Conservation (phyloP, 2,888 invertebrate species). For the Drosophila subsilvestris region DNA sequence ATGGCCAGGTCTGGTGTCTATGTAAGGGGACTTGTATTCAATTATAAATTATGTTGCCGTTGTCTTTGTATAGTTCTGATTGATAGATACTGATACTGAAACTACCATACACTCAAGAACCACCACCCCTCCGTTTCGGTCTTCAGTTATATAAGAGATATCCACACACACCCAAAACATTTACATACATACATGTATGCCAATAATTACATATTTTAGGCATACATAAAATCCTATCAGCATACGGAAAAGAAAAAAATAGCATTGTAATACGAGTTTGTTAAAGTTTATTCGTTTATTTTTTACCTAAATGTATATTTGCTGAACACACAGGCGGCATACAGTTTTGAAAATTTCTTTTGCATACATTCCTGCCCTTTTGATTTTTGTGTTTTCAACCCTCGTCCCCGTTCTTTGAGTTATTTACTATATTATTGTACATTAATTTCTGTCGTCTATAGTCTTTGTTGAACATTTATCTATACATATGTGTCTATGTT, state of each 20-base stretch:
- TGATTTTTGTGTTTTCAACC: conserved; percentile 25
- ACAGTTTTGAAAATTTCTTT: conserved; percentile 50
- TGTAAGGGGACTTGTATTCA: conserved; percentile 62
- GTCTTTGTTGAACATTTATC: conserved; percentile 53
- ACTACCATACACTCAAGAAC: conserved; percentile 22
- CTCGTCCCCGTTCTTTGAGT: conserved; percentile 21
- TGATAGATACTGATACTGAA: conserved; percentile 46
- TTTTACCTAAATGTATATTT: conserved; percentile 37
- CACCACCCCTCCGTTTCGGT: conserved; percentile 21
- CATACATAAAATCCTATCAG: conserved; percentile 54
- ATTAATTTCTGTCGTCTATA: conserved; percentile 53
- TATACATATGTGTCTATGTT: conserved; percentile 39
- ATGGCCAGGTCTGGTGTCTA: conserved; percentile 56
- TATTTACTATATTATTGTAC: conserved; percentile 41
- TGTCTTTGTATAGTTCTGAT: conserved; percentile 66
- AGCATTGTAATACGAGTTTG: conserved; percentile 67
- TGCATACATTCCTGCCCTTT: conserved; percentile 82
- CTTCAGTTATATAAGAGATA: conserved; percentile 55
- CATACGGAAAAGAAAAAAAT: conserved; percentile 60
- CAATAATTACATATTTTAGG: conserved; percentile 70
- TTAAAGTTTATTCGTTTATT: conserved; percentile 72
- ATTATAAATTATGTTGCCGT: conserved; percentile 67
- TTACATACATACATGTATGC: conserved; percentile 53
- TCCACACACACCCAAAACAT: conserved; percentile 53
- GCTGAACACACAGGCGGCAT: conserved; percentile 33